phyloP scores from a whole-genome alignment of 2,113 vertebrate species.

The Pagrus major region DNA sequence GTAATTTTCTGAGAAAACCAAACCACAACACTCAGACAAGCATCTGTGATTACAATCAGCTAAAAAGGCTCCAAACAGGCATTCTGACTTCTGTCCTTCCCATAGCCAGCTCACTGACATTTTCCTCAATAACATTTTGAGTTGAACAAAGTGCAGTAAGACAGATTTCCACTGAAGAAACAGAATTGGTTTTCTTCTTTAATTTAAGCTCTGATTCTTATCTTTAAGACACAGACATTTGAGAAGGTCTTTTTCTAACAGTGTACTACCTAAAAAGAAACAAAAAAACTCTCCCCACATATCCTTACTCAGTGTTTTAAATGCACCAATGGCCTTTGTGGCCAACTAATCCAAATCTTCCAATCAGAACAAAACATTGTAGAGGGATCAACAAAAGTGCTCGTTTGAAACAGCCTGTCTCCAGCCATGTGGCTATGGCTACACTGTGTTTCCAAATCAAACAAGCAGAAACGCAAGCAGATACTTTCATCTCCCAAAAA shows the following conservation, averaged over 20 bases:
- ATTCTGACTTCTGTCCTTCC: background rate
- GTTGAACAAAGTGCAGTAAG: background rate
- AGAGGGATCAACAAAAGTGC: no score
- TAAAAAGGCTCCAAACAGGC: background rate
- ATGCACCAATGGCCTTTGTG: no score
- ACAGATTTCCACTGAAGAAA: background rate
- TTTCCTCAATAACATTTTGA: background rate
- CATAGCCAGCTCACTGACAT: background rate
- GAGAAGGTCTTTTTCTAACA: no score
- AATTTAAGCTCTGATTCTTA: background rate
- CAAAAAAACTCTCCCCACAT: no score
- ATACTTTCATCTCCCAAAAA: no score
- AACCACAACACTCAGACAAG: background rate
- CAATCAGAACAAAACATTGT: background rate
- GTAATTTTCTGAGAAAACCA: background rate
- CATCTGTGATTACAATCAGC: background rate
- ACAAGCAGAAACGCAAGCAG: no score
- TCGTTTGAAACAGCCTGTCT: no score
- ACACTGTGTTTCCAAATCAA: no score
- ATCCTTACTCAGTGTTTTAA: no score
- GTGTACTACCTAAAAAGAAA: no score
- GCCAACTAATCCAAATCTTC: background rate
- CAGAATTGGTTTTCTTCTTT: background rate
- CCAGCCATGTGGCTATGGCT: no score
- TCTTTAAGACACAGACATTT: no score